These are phyloP conservation scores for Merops nubicus DNA, from an alignment of 2,113 vertebrate species.

Conservation along the genomic window DNA sequence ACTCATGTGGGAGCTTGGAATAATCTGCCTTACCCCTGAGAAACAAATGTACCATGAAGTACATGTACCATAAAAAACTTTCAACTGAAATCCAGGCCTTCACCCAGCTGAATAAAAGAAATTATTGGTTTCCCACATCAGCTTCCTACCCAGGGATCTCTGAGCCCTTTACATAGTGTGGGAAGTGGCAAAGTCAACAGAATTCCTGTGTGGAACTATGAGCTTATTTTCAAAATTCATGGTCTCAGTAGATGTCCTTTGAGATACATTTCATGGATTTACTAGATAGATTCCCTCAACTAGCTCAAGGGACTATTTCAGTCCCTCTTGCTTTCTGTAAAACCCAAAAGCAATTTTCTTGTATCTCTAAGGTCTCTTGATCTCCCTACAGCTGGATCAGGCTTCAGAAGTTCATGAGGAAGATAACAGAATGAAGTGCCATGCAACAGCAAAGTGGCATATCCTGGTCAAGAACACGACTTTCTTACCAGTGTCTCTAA, in stretches of 20 bases:
- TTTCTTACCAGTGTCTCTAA: background rate
- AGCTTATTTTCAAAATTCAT: background rate
- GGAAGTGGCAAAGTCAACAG: conserved; percentile 28
- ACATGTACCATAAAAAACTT: background rate
- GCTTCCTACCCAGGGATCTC: background rate
- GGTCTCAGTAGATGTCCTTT: background rate
- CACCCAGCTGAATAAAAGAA: background rate
- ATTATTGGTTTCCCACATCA: background rate
- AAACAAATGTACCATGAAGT: background rate
- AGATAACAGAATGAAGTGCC: background rate
- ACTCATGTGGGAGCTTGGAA: conserved; percentile 56
- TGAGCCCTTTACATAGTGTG: background rate
- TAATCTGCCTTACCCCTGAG: conserved; percentile 5
- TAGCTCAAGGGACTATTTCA: background rate
- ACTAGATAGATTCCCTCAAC: background rate
- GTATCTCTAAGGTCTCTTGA: background rate
- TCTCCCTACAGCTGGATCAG: background rate
- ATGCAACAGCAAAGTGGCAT: background rate
- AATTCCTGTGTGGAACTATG: background rate
- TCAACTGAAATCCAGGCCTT: background rate
- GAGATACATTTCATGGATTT: background rate
- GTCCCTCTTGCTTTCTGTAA: background rate
- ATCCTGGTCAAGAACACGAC: background rate
- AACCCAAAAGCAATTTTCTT: background rate
- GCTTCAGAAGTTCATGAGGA: background rate